Evolutionary conservation across 2,888 invertebrate genomes (phyloP).

Genomic region (Disparrhopalites patrizii): DNA sequence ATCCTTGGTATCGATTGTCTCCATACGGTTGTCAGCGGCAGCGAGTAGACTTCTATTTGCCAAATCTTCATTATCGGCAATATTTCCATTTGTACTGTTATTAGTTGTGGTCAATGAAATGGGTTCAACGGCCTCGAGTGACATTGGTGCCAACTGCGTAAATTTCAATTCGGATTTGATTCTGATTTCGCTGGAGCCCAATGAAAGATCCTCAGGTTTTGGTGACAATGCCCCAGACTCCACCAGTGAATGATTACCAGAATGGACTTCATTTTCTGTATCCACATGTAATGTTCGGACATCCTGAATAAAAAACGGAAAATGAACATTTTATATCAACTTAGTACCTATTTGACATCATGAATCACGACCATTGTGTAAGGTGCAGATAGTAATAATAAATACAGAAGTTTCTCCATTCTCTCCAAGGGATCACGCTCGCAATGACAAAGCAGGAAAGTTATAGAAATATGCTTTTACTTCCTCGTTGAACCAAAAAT

Average conservation of each 20-base stretch:
- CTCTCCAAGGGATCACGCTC: too few relatives aligned
- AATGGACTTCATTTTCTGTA: constrained; percentile 32
- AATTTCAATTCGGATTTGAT: constrained; percentile 40
- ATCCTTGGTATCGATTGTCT: constrained; percentile 28
- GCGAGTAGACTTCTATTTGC: constrained; percentile 19
- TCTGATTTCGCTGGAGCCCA: constrained; percentile 36
- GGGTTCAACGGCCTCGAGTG: constrained; percentile 28
- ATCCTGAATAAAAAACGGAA: constrained; percentile 10
- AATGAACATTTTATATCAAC: too few relatives aligned
- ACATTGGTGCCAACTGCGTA: constrained; percentile 27
- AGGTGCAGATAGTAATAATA: too few relatives aligned
- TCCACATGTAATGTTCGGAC: constrained; percentile 29
- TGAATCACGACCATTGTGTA: too few relatives aligned
- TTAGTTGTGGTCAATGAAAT: constrained; percentile 31
- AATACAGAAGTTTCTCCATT: too few relatives aligned
- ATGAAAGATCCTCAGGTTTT: constrained; percentile 46
- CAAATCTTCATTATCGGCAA: constrained; percentile 4
- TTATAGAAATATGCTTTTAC: too few relatives aligned
- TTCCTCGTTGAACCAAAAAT: too few relatives aligned
- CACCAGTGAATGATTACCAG: constrained; percentile 18
- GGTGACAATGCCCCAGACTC: constrained; percentile 37
- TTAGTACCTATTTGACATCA: too few relatives aligned
- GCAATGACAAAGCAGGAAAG: too few relatives aligned
- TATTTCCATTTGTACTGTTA: constrained; percentile 26
- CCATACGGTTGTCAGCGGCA: constrained; percentile 26